phyloP scores from a whole-genome alignment of 2,888 invertebrate species.

The Syrphus vitripennis region DNA sequence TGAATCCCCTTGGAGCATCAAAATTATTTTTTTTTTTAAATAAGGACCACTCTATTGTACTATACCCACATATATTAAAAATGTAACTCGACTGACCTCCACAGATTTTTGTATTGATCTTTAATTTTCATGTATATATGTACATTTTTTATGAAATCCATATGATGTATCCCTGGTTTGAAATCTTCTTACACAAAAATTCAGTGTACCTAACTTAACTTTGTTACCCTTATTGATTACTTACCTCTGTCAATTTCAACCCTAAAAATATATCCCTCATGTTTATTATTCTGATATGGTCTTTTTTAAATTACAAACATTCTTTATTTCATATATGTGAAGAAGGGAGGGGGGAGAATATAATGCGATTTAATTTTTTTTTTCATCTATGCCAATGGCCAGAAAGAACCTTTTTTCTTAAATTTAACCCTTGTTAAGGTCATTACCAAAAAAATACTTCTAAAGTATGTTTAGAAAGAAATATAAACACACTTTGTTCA shows the following conservation, averaged over 20 bases:
- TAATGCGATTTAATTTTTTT: slow-evolving; percentile 14
- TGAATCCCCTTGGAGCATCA: too few relatives aligned
- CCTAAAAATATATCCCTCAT: not conserved
- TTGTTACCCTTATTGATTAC: not conserved
- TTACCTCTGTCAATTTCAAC: not conserved
- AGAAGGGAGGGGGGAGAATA: not conserved
- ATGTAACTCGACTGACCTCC: too few relatives aligned
- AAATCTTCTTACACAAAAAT: not conserved
- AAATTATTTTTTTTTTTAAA: too few relatives aligned
- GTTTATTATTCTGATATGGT: not conserved
- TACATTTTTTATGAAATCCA: too few relatives aligned
- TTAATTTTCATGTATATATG: too few relatives aligned
- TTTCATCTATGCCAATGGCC: not conserved
- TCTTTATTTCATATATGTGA: not conserved
- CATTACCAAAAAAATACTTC: not conserved
- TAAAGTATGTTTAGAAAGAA: not conserved
- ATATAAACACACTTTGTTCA: not conserved
- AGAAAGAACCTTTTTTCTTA: not conserved
- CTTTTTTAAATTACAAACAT: not conserved
- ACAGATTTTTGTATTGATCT: too few relatives aligned
- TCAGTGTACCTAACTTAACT: not conserved
- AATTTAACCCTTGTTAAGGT: not conserved
- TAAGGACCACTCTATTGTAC: too few relatives aligned
- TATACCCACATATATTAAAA: too few relatives aligned
- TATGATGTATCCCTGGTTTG: not conserved